Evolutionary conservation across 2,888 invertebrate species (phyloP).

Genomic region (Coenonympha glycerion): DNA sequence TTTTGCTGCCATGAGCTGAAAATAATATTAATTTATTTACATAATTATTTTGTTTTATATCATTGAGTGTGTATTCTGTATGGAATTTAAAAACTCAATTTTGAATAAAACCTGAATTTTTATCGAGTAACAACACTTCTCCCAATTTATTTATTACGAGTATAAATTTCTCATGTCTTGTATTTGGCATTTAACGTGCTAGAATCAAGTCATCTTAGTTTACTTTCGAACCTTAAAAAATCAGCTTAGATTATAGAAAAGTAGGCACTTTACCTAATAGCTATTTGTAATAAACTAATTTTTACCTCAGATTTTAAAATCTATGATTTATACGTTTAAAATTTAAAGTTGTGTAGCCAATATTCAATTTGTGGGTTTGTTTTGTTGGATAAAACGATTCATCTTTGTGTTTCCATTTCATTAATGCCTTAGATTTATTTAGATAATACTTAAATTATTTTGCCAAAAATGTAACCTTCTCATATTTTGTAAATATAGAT

Average conservation of each 20-base stretch:
- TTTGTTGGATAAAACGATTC: conserved; percentile 14
- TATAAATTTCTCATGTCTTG: no score
- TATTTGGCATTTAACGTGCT: no score
- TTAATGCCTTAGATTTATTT: conserved; percentile 41
- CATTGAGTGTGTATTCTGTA: conserved; percentile 20
- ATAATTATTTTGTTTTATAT: conserved; percentile 6
- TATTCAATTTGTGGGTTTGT: conserved; percentile 13
- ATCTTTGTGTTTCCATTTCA: conserved; percentile 28
- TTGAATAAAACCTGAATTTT: conserved; percentile 10
- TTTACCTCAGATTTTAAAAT: no score
- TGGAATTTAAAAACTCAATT: conserved; percentile 23
- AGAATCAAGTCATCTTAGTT: background rate
- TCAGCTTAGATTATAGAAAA: no score
- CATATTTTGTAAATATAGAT: conserved; percentile 63
- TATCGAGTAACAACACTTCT: background rate
- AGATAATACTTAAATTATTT: conserved; percentile 63
- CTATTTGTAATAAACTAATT: no score
- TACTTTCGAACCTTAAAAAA: no score
- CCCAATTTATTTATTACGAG: no score
- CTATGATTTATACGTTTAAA: no score
- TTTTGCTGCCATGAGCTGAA: conserved; percentile 27
- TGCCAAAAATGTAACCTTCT: conserved; percentile 62
- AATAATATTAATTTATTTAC: conserved; percentile 29
- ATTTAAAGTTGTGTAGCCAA: no score
- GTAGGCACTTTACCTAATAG: no score